phyloP scores from a whole-genome alignment of 2,113 vertebrate genomes.

The Scopus umbretta region DNA sequence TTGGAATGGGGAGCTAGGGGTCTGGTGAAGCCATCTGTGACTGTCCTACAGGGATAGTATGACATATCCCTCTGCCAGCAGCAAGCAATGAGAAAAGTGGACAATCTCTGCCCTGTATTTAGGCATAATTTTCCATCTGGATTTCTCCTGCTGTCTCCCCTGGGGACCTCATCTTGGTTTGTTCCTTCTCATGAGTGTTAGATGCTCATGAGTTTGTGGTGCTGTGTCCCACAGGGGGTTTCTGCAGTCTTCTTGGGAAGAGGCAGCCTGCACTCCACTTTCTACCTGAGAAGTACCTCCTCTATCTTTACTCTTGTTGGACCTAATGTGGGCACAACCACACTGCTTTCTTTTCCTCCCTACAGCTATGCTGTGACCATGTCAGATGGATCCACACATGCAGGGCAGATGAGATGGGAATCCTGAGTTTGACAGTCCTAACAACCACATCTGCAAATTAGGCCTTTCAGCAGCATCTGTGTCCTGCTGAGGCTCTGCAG shows the following conservation, averaged over 20 bases:
- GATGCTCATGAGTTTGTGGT: background rate
- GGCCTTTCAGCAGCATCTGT: background rate
- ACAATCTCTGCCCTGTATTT: background rate
- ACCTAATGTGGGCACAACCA: background rate
- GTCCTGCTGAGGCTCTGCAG: background rate
- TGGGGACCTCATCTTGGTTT: background rate
- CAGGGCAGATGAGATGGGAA: background rate
- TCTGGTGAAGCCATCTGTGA: background rate
- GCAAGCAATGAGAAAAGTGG: background rate
- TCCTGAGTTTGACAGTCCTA: background rate
- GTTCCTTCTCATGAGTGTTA: background rate
- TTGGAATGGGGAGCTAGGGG: background rate
- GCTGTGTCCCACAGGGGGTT: background rate
- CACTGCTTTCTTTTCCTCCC: no score
- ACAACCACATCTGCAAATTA: background rate
- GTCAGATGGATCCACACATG: background rate
- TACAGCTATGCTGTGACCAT: no score
- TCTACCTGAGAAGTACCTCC: background rate
- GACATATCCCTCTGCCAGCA: background rate
- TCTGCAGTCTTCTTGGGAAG: background rate
- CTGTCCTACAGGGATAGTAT: background rate
- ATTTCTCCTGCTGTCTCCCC: background rate
- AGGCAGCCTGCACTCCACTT: background rate
- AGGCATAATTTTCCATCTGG: background rate
- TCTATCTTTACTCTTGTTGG: background rate